Percentiles rank a stretch among this genome's conserved stretches.
Conservation (phyloP, 92 coral and sea anemone genomes). For the Muricea muricata region DNA sequence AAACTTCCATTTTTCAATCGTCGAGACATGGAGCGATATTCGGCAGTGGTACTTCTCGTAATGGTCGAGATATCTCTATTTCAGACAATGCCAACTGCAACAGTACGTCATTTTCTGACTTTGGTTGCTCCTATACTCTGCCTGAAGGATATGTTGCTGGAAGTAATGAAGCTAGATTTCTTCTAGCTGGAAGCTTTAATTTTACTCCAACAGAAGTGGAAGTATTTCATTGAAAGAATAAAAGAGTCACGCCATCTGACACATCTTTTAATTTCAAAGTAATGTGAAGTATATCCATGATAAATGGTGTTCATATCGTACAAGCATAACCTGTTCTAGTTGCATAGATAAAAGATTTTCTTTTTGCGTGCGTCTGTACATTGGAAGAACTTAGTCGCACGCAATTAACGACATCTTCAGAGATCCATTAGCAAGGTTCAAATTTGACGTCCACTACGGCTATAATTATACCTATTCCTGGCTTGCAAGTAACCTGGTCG, state of each 20-base stretch:
- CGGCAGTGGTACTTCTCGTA: background rate
- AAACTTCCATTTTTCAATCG: background rate
- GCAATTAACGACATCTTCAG: no score
- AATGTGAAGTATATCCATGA: no score
- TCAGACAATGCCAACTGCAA: background rate
- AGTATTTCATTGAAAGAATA: background rate
- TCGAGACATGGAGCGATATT: background rate
- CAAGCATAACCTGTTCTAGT: no score
- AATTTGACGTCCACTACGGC: no score
- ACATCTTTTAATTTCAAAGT: no score
- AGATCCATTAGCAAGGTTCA: no score
- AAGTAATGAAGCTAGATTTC: background rate
- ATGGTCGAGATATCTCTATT: background rate
- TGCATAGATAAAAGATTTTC: no score
- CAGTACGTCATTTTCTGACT: conserved; percentile 6
- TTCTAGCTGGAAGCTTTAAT: conserved; percentile 13
- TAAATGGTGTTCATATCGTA: no score
- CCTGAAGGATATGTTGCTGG: conserved; percentile 1
- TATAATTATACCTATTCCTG: no score
- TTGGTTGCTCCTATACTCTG: background rate
- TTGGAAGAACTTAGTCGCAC: no score
- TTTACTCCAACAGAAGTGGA: conserved; percentile 13
- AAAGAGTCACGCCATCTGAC: background rate
- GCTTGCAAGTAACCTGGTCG: no score
- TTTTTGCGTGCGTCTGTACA: no score